Evolutionary conservation across 2,888 invertebrate species (phyloP), one percentile per base, ranked within the genome.

Genomic region (Sinotaia quadrata): DNA sequence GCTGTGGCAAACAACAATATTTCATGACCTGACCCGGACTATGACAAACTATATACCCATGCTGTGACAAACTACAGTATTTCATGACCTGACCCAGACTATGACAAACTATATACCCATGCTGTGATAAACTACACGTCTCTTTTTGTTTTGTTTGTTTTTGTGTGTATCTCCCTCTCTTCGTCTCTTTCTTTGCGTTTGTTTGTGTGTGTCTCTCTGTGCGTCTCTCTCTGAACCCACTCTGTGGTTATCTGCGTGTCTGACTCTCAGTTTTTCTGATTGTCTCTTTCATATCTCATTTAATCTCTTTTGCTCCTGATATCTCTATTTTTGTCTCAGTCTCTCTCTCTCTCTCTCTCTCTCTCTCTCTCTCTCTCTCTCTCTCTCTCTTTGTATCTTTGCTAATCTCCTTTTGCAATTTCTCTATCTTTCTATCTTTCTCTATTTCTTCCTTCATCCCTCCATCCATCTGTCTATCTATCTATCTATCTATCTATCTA

Each of bases 221-320:
- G 29, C 31, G 4, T 27, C 31, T 54, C 29, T 29, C 12, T 27
- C 54, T 54, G n/a, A 2, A 7, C 31, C 10, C 31, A n/a, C 7
- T 41, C n/a, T 41, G 44, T 49, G 49, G 15, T 10, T 49, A 24
- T 8, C 10, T n/a, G 15, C 8, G 49, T 49, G 15, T 18, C n/a
- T 15, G 24, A 49, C n/a, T 21, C 49, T 10, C n/a, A 18, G 49
- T 56, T 21, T 33, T 57, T 41, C 5, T 41, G 44, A 44, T 33
- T 29, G 31, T 56, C 33, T 56, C 29, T 57, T 33, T n/a, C n/a
- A n/a, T n/a, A n/a, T 56, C 56, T 56, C 29, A n/a, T 33, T 56
- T 44, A 57, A 29, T 29, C 33, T 66, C 57, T 56, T 33, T 41
- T 36, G 56, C 57, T 44, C 44, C 44, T 44, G 37, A 56, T 57